phyloP scores from a whole-genome alignment of 2,113 vertebrate species.

The Chamaetylas fuelleborni region DNA sequence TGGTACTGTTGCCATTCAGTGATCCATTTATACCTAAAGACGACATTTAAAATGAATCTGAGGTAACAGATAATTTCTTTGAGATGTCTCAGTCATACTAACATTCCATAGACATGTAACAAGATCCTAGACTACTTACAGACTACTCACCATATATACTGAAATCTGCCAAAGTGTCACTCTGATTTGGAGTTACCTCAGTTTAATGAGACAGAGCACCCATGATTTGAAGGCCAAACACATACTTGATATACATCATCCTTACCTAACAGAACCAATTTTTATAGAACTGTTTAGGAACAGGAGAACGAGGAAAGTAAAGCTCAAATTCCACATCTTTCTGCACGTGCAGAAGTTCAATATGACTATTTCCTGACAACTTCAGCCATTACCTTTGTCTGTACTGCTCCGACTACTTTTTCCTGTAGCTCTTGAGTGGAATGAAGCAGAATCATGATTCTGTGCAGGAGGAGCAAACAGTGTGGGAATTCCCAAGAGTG shows the following conservation, averaged over 20 bases:
- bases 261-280: neutral
- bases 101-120: neutral
- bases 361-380: neutral
- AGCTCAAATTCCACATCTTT: neutral
- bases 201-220: neutral
- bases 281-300: neutral
- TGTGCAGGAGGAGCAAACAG: conserved; percentile 81
- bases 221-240: neutral
- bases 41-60: neutral
- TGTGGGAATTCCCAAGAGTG: conserved; percentile 85
- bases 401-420: conserved; percentile 81
- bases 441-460: conserved; percentile 78
- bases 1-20: conserved; percentile 80
- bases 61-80: neutral
- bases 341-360: neutral
- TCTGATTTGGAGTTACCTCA: neutral
- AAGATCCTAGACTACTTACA: neutral
- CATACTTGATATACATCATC: neutral
- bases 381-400: conserved; percentile 84
- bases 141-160: neutral
- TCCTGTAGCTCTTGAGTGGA: conserved; percentile 79
- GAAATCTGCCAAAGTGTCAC: neutral
- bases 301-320: neutral
- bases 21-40: conserved; percentile 83
- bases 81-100: neutral